Conservation (phyloP, 2,113 vertebrate species). For the Atrichornis clamosus region DNA sequence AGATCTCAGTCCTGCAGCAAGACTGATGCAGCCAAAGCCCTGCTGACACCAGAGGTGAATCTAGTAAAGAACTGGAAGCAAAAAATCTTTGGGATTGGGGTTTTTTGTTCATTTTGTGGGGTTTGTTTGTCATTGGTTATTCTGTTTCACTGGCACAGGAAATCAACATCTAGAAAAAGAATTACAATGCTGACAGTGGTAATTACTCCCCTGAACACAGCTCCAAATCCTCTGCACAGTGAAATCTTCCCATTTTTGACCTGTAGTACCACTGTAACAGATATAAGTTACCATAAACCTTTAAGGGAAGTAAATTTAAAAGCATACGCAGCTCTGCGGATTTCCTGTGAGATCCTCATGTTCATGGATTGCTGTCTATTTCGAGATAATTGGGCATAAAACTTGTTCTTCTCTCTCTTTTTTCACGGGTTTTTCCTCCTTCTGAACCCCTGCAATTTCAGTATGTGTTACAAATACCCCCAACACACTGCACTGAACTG, state of each 20-base stretch:
- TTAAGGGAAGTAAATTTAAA: not conserved
- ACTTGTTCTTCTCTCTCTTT: not conserved
- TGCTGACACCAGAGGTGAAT: no score
- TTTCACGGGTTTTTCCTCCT: not conserved
- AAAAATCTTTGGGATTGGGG: fast-evolving
- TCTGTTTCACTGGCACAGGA: not conserved
- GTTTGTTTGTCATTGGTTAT: not conserved
- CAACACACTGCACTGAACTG: not conserved
- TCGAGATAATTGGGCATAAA: not conserved
- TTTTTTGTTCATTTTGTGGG: not conserved
- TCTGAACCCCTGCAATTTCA: not conserved
- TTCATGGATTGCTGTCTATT: not conserved
- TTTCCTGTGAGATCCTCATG: not conserved
- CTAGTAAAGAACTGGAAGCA: not conserved
- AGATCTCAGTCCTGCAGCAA: not conserved
- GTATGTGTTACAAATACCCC: not conserved
- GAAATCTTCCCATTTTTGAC: not conserved
- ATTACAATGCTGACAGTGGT: not conserved
- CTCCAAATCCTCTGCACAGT: not conserved
- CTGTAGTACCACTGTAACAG: not conserved
- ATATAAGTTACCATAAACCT: not conserved
- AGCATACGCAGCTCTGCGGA: not conserved
- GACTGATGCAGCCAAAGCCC: not conserved
- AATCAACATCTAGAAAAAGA: not conserved
- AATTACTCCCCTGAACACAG: not conserved